phyloP scores from a whole-genome alignment of 1,140 invertebrate genomes.

The Gryon sp. region DNA sequence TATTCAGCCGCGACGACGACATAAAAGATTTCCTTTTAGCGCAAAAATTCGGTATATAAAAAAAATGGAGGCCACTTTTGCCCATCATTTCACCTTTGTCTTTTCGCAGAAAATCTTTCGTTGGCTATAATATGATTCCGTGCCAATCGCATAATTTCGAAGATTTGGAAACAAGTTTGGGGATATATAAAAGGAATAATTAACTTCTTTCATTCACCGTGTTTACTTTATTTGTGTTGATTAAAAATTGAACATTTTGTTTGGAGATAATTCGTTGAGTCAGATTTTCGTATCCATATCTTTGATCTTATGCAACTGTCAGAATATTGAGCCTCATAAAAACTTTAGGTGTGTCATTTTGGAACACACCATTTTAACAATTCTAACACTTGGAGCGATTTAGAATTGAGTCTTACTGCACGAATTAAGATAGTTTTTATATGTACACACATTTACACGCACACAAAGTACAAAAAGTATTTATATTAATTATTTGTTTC shows the following conservation, averaged over 20 bases:
- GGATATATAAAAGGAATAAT: too few species aligned
- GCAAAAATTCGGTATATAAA: slow-evolving; percentile 36
- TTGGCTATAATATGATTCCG: slow-evolving; percentile 10
- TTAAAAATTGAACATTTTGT: slow-evolving; percentile 4
- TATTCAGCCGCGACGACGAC: slow-evolving; percentile 30
- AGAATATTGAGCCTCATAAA: slow-evolving; percentile 34
- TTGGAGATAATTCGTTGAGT: slow-evolving; percentile 15
- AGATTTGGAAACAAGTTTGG: too few species aligned
- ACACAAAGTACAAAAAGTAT: slow-evolving; percentile 53
- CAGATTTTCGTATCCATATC: slow-evolving; percentile 1
- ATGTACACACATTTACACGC: slow-evolving; percentile 50
- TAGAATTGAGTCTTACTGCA: slow-evolving; percentile 74
- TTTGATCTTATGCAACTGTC: slow-evolving; percentile 24
- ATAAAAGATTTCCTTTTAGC: slow-evolving; percentile 22
- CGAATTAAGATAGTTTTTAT: slow-evolving; percentile 56
- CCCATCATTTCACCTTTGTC: neutral
- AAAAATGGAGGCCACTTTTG: slow-evolving; percentile 8
- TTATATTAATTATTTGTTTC: too few species aligned
- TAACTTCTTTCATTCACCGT: too few species aligned
- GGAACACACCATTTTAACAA: slow-evolving; percentile 20
- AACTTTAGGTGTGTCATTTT: slow-evolving; percentile 16
- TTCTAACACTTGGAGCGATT: slow-evolving; percentile 67
- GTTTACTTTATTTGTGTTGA: too few species aligned
- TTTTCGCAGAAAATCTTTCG: slow-evolving; percentile 11
- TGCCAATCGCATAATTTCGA: slow-evolving; percentile 18